These are phyloP conservation scores for Ceryle rudis DNA, from an alignment of 2,797 vertebrate genomes.

Conservation along the genomic window DNA sequence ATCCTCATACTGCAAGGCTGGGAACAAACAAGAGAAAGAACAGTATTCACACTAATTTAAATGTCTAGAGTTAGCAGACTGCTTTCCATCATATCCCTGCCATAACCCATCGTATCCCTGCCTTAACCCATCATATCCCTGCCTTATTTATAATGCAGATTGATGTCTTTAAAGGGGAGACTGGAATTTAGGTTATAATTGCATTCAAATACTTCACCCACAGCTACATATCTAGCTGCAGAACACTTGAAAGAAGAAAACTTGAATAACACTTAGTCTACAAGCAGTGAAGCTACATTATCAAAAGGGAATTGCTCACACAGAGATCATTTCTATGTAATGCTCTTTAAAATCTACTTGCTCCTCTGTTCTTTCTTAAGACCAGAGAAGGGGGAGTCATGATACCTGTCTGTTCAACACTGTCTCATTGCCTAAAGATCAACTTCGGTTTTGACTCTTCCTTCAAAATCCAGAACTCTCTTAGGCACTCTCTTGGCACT, in stretches of 20 bases:
- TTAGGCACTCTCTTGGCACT: background rate
- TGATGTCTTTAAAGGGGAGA: background rate
- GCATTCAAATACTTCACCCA: background rate
- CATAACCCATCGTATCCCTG: background rate
- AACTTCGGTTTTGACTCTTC: background rate
- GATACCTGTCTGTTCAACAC: background rate
- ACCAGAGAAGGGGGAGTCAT: background rate
- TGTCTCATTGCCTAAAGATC: background rate
- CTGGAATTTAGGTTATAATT: slow-evolving; percentile 6
- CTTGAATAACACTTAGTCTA: background rate
- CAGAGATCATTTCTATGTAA: background rate
- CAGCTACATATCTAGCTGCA: background rate
- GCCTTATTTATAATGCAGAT: background rate
- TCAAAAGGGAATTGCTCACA: background rate
- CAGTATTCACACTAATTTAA: background rate
- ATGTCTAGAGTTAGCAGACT: background rate
- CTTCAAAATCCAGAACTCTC: background rate
- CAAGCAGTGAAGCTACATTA: background rate
- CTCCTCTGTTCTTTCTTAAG: background rate
- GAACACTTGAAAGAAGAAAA: background rate
- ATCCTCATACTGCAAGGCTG: background rate
- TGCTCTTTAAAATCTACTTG: background rate
- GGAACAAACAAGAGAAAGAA: background rate
- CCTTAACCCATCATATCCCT: background rate
- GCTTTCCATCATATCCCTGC: background rate